phyloP scores from a whole-genome alignment of 2,888 invertebrate species.

The Tipula confusa region DNA sequence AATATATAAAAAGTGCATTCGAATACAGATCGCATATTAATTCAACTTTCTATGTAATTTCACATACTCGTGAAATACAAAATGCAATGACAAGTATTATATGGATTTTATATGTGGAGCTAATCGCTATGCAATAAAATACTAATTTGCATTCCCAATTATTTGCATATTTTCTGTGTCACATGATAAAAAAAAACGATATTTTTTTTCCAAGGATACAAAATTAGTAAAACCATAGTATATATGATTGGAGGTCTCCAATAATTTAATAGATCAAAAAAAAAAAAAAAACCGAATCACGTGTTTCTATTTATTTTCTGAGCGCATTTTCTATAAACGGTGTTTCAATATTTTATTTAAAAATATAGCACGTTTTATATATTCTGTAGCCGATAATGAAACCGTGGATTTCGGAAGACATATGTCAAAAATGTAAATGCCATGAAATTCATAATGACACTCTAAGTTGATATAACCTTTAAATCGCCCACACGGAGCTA shows the following conservation, averaged over 20 bases:
- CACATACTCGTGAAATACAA: background rate
- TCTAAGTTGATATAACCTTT: too few species aligned
- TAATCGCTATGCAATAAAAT: background rate
- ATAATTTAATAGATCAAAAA: background rate
- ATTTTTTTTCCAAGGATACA: background rate
- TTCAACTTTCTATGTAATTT: background rate
- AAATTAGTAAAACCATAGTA: background rate
- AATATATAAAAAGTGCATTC: background rate
- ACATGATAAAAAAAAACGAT: background rate
- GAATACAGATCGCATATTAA: background rate
- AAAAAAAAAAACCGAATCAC: background rate
- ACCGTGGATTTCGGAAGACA: too few species aligned
- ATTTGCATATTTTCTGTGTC: background rate
- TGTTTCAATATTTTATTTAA: too few species aligned
- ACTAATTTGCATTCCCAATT: background rate
- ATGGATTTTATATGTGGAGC: background rate
- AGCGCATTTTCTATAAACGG: too few species aligned
- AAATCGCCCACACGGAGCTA: background rate
- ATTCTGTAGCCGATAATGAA: too few species aligned
- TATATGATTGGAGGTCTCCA: background rate
- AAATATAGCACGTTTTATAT: too few species aligned
- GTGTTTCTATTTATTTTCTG: background rate
- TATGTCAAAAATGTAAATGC: too few species aligned
- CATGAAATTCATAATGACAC: too few species aligned
- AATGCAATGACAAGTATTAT: background rate